A percentile compares a stretch with the other conserved stretches of the same genome.
Conservation (phyloP, 2,888 invertebrate genomes). For the Labia minor region DNA sequence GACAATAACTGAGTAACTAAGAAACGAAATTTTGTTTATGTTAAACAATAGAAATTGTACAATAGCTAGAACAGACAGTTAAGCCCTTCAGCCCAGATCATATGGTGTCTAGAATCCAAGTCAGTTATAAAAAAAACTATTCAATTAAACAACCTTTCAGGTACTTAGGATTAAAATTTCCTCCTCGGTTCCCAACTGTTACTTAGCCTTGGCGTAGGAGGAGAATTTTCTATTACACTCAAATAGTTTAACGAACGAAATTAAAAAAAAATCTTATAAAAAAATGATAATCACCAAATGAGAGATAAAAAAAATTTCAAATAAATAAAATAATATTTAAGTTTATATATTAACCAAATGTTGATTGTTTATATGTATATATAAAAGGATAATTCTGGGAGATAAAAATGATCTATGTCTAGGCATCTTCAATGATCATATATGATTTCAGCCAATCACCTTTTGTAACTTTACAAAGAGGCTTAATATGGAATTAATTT, state of each 20-base stretch:
- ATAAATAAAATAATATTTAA: no score
- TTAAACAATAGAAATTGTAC: neutral
- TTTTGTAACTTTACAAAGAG: no score
- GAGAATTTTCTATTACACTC: neutral
- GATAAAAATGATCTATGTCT: no score
- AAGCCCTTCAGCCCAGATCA: constrained; percentile 4
- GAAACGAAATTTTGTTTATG: constrained; percentile 1
- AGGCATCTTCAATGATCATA: no score
- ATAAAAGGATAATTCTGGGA: no score
- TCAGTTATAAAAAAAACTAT: neutral
- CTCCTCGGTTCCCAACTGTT: constrained; percentile 13
- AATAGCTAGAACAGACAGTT: neutral
- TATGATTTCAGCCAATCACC: no score
- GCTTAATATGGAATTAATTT: no score
- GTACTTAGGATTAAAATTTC: neutral
- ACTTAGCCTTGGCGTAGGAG: constrained; percentile 8
- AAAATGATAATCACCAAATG: no score
- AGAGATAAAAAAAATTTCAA: no score
- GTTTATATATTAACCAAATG: no score
- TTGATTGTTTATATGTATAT: no score
- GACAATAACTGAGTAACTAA: neutral
- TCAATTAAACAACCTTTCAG: constrained; percentile 8
- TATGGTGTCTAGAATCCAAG: neutral
- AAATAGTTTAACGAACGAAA: neutral
- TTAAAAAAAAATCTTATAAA: neutral